These are phyloP conservation scores for Odontomachus brunneus DNA, from an alignment of 1,140 invertebrate genomes.

Conservation along the genomic window DNA sequence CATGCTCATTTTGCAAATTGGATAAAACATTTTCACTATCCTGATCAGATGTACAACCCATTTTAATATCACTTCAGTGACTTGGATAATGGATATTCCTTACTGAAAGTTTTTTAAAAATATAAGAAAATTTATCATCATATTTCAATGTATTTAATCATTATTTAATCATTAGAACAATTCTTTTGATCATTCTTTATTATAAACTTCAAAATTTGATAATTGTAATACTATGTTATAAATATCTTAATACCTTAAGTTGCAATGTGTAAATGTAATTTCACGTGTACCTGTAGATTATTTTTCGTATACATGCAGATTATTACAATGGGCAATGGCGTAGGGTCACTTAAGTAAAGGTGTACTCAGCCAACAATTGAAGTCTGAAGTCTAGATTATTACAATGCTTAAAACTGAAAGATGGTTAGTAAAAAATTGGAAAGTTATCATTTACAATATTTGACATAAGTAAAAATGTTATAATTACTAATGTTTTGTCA, in stretches of 20 bases:
- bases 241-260: too few relatives aligned
- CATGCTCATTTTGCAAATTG: not conserved
- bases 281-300: too few relatives aligned
- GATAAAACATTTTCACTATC: not conserved
- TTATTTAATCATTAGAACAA: not conserved
- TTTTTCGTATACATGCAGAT: too few relatives aligned
- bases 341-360: too few relatives aligned
- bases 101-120: not conserved
- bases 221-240: not conserved
- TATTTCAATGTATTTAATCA: too few relatives aligned
- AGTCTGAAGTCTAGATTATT: too few relatives aligned
- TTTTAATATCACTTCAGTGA: not conserved
- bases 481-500: not conserved
- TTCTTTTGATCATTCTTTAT: not conserved
- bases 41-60: slow-evolving; percentile 33
- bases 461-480: not conserved
- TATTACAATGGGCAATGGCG: too few relatives aligned
- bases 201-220: not conserved
- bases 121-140: too few relatives aligned
- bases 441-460: not conserved
- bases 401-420: too few relatives aligned
- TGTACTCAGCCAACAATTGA: too few relatives aligned
- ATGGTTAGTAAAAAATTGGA: too few relatives aligned
- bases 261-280: too few relatives aligned
- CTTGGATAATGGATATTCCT: not conserved